Evolutionary conservation across 1,140 invertebrate species (phyloP), one percentile per base, ranked within the genome.

Genomic region (Drosophila arawakana): DNA sequence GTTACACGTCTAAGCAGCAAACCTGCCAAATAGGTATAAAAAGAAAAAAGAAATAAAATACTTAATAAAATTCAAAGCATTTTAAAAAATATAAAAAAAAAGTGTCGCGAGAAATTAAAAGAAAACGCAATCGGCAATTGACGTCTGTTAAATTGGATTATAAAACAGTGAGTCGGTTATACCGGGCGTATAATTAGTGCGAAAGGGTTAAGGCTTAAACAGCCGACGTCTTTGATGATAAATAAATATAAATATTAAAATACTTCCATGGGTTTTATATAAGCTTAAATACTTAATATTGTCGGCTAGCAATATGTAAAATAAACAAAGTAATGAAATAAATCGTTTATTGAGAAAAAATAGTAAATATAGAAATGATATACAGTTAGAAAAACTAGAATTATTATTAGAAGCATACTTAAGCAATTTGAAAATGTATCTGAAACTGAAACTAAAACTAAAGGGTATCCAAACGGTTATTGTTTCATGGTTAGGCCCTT

Each of bases 121-220:
- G 30, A 65, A 50, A 50, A 52, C 18, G 43, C 15, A 10, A 44
- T 34, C 57, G 58, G 30, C 63, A 75, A 72, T 60, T 44, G 62
- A 39, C 43, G 50, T 50, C 55, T 58, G 43, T 70, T 74, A 78
- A 80, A 80, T 80, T 74, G 70, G 78, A 77, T 80, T 80, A 78
- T 70, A 70, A 74, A 62, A 41, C 15, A 52, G 61, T 61, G 73
- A 57, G 57, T 69, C 68, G 58, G 13, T 11, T 65, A 44, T 57
- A 57, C 46, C 18, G 9, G 9, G 58, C 4, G 30, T 2, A 11
- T 7, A 7, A 47, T 11, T 11, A 30, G 9, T 9, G 0, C 6
- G 0, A 8, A 35, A 18, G 69, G 10, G 46, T 34, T n/a, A 15
- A 1, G 18, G 46, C 15, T 52, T 30, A 9, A 3, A 7, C 4